These are phyloP conservation scores for Cyrtodaria siliqua DNA, from an alignment of 2,888 invertebrate genomes.

Conservation along the genomic window DNA sequence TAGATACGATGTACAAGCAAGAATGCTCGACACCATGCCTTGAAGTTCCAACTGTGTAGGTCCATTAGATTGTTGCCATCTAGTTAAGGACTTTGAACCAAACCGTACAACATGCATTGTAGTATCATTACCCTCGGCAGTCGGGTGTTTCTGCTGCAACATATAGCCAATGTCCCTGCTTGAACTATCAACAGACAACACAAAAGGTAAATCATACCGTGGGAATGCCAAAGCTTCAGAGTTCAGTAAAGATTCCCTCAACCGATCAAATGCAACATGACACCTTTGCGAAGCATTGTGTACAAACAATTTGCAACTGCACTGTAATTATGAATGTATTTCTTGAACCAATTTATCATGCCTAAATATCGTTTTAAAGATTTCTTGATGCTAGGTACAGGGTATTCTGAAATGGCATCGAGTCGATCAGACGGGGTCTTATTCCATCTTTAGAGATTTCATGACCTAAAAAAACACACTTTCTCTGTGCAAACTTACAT, in stretches of 20 bases:
- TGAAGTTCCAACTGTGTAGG: slow-evolving; percentile 42
- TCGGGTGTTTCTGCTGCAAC: no score
- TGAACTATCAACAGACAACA: slow-evolving; percentile 51
- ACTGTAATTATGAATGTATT: slow-evolving; percentile 52
- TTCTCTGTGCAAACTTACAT: slow-evolving; percentile 11
- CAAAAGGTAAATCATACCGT: slow-evolving; percentile 47
- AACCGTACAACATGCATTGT: slow-evolving; percentile 41
- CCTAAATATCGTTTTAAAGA: slow-evolving; percentile 48
- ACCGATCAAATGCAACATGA: slow-evolving; percentile 28
- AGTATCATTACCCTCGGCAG: slow-evolving; percentile 31
- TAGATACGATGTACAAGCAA: slow-evolving; percentile 47
- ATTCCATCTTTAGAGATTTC: slow-evolving; percentile 39
- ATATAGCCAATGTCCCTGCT: slow-evolving; percentile 53
- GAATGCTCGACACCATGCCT: slow-evolving; percentile 39
- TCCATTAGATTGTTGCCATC: slow-evolving; percentile 51
- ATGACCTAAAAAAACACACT: slow-evolving; percentile 36
- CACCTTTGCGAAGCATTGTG: slow-evolving; percentile 28
- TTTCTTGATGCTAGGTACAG: slow-evolving; percentile 29
- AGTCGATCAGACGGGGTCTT: slow-evolving; percentile 23
- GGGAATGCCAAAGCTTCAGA: slow-evolving; percentile 58
- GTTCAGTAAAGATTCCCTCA: slow-evolving; percentile 35
- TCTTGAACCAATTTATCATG: slow-evolving; percentile 63
- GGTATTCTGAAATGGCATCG: slow-evolving; percentile 25
- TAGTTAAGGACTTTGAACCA: slow-evolving; percentile 41
- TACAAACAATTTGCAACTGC: slow-evolving; percentile 36